These are phyloP conservation scores for Callinectes sapidus DNA, from an alignment of 2,888 invertebrate genomes.

Conservation along the genomic window DNA sequence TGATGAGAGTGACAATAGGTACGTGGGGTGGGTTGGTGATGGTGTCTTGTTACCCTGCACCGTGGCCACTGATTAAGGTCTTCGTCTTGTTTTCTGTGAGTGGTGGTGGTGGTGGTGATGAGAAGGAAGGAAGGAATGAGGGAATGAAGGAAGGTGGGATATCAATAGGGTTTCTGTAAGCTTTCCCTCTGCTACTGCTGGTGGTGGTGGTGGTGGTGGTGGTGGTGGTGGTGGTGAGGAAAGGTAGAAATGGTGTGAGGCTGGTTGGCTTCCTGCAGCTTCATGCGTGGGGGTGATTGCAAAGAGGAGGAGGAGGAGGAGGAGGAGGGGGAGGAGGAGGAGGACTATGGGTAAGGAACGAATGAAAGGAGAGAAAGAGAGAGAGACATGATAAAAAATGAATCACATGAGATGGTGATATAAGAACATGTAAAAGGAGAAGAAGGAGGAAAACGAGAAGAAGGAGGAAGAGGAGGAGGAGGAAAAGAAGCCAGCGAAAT, in stretches of 20 bases:
- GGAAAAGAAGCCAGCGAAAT: background rate
- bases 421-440: background rate
- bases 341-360: background rate
- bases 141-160: background rate
- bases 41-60: slow-evolving; percentile 17
- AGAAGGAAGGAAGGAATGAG: background rate
- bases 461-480: background rate
- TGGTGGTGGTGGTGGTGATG: background rate
- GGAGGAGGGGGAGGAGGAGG: background rate
- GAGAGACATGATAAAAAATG: background rate
- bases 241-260: background rate
- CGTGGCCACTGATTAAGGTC: background rate
- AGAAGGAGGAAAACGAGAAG: background rate
- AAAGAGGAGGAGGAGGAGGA: background rate
- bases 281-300: slow-evolving; percentile 23
- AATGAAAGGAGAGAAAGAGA: background rate
- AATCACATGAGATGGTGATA: background rate
- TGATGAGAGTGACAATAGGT: background rate
- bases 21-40: background rate
- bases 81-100: background rate
- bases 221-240: background rate
- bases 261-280: background rate
- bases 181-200: background rate
- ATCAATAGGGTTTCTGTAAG: background rate
- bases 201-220: slow-evolving; percentile 17